Conservation (phyloP, 2,113 vertebrate species). For the Hyaena hyaena region DNA sequence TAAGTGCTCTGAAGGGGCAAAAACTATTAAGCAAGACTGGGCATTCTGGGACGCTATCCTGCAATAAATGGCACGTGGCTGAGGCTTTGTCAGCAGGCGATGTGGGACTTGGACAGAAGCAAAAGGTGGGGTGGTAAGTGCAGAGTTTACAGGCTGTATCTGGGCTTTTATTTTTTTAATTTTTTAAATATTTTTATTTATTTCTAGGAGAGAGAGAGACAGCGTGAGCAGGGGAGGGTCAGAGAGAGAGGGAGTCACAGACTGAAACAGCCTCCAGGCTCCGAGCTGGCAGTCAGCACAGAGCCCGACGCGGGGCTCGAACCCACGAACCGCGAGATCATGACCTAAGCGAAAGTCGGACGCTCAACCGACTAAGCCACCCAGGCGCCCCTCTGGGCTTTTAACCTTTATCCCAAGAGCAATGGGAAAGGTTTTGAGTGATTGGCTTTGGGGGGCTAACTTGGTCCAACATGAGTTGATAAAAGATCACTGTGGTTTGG, state of each 20-base stretch:
- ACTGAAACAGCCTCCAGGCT: too few species aligned
- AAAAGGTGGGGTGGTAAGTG: background rate
- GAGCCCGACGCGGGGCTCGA: too few species aligned
- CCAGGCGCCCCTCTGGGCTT: background rate
- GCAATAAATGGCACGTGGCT: background rate
- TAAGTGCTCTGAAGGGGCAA: background rate
- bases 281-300: too few species aligned
- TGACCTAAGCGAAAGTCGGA: too few species aligned
- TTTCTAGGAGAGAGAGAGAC: too few species aligned
- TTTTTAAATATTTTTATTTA: too few species aligned
- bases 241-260: too few species aligned
- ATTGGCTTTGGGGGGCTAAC: background rate
- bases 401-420: background rate
- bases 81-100: fast-evolving
- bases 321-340: too few species aligned
- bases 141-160: background rate
- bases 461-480: background rate
- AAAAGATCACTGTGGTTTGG: background rate
- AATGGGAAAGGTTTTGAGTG: background rate
- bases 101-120: background rate
- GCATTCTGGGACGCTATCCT: background rate
- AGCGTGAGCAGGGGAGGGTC: too few species aligned
- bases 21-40: background rate
- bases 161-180: background rate
- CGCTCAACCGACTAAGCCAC: too few species aligned